Evolutionary conservation across 2,888 invertebrate genomes (phyloP).

Genomic region (Drosophila neotestacea): DNA sequence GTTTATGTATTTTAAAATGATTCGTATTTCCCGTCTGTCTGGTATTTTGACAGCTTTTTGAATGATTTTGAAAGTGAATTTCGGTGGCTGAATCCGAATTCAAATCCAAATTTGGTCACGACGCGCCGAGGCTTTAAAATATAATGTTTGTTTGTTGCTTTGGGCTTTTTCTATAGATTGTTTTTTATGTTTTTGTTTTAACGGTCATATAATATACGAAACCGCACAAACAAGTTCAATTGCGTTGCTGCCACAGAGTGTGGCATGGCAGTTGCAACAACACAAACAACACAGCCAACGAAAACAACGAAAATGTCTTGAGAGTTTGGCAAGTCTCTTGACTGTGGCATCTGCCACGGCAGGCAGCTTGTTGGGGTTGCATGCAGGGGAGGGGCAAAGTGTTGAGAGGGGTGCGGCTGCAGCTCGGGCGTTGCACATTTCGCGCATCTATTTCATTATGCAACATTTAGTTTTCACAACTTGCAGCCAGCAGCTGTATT

Average conservation of each 20-base stretch:
- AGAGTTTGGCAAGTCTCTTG: slow-evolving; percentile 68
- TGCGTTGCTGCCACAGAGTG: slow-evolving; percentile 51
- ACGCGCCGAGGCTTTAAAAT: slow-evolving; percentile 30
- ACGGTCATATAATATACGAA: slow-evolving; percentile 39
- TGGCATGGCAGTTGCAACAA: slow-evolving; percentile 33
- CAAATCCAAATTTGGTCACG: slow-evolving; percentile 69
- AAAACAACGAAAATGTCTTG: slow-evolving; percentile 45
- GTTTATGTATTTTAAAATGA: slow-evolving; percentile 25
- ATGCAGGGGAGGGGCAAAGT: neutral
- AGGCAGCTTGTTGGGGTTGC: slow-evolving; percentile 11
- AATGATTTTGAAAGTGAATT: slow-evolving; percentile 69
- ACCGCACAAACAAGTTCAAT: slow-evolving; percentile 70
- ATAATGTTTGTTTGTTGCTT: slow-evolving; percentile 34
- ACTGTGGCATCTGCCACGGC: slow-evolving; percentile 66
- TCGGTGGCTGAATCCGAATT: slow-evolving; percentile 37
- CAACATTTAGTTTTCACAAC: slow-evolving; percentile 70
- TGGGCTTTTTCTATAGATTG: slow-evolving; percentile 23
- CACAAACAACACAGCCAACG: neutral
- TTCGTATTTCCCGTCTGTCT: slow-evolving; percentile 36
- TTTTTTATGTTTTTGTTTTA: slow-evolving; percentile 16
- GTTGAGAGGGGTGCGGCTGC: slow-evolving; percentile 11
- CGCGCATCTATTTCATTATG: slow-evolving; percentile 81
- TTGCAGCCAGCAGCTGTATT: slow-evolving; percentile 38
- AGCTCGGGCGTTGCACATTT: slow-evolving; percentile 69
- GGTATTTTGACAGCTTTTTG: slow-evolving; percentile 28